Percentiles rank a stretch among this genome's conserved stretches.
Conservation (phyloP, 2,888 invertebrate species). For the Iphiclides podalirius region DNA sequence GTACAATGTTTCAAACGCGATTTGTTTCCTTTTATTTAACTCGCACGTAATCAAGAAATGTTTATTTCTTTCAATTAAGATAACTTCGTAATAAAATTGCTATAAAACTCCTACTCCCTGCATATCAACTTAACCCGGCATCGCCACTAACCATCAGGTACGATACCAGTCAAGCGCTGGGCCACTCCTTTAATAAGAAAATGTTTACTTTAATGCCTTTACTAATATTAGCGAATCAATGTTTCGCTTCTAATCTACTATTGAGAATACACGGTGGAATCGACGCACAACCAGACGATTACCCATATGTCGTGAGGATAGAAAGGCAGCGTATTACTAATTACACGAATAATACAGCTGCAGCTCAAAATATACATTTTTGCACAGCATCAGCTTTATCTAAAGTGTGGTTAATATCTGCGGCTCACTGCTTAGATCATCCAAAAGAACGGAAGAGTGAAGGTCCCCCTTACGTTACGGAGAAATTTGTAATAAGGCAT, state of each 20-base stretch:
- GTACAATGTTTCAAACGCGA: too few species aligned
- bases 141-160: too few species aligned
- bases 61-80: too few species aligned
- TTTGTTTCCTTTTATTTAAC: too few species aligned
- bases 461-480: neutral
- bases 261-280: neutral
- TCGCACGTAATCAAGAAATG: too few species aligned
- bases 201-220: too few species aligned
- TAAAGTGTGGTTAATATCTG: neutral
- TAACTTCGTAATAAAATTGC: too few species aligned
- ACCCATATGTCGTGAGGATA: constrained; percentile 11
- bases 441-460: neutral
- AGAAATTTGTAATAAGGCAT: constrained; percentile 1
- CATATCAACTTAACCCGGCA: too few species aligned
- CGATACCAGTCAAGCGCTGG: too few species aligned
- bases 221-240: too few species aligned
- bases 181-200: too few species aligned
- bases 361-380: neutral
- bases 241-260: neutral
- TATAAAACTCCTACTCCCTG: too few species aligned
- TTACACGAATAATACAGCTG: neutral
- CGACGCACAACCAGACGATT: neutral
- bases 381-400: constrained; percentile 4
- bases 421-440: neutral
- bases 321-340: constrained; percentile 1